Percentiles rank a stretch among this genome's conserved stretches.
Conservation (phyloP, 2,797 vertebrate genomes). For the Triplophysa yarkandensis region DNA sequence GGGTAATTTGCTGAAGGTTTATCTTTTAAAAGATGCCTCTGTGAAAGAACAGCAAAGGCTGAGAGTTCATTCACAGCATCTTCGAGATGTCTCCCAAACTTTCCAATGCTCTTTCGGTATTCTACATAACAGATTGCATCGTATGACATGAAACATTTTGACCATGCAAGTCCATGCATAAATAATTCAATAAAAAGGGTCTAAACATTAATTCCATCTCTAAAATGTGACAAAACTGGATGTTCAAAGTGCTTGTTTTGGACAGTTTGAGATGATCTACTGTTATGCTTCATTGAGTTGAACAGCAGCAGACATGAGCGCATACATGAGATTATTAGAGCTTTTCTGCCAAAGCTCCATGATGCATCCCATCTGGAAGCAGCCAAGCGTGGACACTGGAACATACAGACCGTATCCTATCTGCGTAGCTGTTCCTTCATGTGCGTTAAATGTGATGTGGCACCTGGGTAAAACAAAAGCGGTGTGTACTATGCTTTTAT, state of each 20-base stretch:
- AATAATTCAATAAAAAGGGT: not conserved
- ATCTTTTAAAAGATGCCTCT: not conserved
- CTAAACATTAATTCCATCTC: not conserved
- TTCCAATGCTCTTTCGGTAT: not conserved
- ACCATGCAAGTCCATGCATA: not conserved
- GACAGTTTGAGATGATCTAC: not conserved
- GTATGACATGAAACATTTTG: not conserved
- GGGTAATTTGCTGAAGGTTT: conserved; percentile 1
- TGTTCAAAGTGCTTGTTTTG: not conserved
- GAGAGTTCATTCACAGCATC: not conserved
- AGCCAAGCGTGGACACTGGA: conserved; percentile 12
- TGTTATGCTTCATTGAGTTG: not conserved
- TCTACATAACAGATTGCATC: not conserved
- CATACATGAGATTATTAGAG: conserved; percentile 42
- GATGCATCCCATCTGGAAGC: conserved; percentile 28
- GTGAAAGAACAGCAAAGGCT: not conserved
- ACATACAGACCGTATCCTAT: conserved; percentile 21
- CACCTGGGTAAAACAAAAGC: conserved; percentile 17
- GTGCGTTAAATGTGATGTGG: conserved; percentile 39
- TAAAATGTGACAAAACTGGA: not conserved
- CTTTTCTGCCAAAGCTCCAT: not conserved
- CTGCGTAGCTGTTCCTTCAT: conserved; percentile 11
- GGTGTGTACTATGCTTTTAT: not conserved
- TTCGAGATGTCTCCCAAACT: not conserved
- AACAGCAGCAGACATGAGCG: conserved; percentile 48